Evolutionary conservation across 2,113 vertebrate species (phyloP), one percentile per base, ranked within the genome.

Genomic region (Eublepharis macularius): DNA sequence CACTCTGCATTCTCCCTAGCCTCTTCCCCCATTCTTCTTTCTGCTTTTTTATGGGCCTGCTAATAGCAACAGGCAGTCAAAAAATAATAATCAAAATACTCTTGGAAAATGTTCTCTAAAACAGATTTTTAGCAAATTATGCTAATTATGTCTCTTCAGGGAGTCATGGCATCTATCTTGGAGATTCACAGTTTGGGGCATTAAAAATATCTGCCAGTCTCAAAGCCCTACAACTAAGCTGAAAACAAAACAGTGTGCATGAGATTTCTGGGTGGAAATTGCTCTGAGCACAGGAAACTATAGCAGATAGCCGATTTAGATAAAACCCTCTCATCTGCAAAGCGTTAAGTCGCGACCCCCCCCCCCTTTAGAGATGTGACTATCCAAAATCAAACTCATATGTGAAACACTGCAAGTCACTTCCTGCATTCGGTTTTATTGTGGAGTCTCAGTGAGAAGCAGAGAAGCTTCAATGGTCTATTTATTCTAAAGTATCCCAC

Each of bases 71-170:
- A 90, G 36, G 2, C 80, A 75, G 83, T 16, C 49, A 76, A 78
- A 65, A 75, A 86, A 13, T 21, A 87, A 45, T 70, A 90, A 91
- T 80, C 12, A 69, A 86, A 90, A 91, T 54, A 51, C 70, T 76
- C 78, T 91, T 91, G 81, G 87, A 81, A 92, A 91, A 80, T 81
- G 57, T 94, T 94, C 86, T 83, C 84, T 81, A 93, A 90, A 90
- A 36, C 65, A 89, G 85, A 72, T 89, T 0, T 84, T 93, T 86
- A 51, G 77, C 87, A 90, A 84, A 88, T 90, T 80, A 85, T 89
- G 74, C 70, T 90, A 89, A 90, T 76, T 81, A 19, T 45, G 41
- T 86, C 81, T 93, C 92, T 87, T 93, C 92, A 87, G 83, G 89
- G 66, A 76, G 19, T 87, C 0, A 0, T n/a, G 79, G 29, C n/a